Evolutionary conservation across 2,888 invertebrate genomes (phyloP).

Genomic region (Caenorhabditis sulstoni): DNA sequence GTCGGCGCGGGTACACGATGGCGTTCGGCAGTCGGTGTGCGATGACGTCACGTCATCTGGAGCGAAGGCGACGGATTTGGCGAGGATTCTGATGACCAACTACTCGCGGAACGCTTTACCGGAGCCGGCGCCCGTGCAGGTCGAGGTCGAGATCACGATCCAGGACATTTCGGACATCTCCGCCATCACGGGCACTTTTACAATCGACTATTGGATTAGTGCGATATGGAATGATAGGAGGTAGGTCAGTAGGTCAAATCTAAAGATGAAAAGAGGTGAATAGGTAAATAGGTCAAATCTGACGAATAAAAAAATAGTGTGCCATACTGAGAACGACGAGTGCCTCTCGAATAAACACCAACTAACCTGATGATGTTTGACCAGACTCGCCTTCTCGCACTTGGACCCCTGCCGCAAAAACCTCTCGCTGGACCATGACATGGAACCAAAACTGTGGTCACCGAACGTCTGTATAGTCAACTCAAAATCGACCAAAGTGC

Average conservation of each 20-base stretch:
- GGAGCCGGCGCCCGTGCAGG: conserved; percentile 77
- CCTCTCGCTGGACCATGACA: conserved; percentile 79
- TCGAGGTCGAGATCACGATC: conserved; percentile 79
- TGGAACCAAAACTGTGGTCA: conserved; percentile 79
- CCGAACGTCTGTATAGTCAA: conserved; percentile 80
- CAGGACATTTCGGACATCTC: conserved; percentile 79
- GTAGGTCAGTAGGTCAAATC: conserved; percentile 11
- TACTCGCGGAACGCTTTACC: conserved; percentile 79
- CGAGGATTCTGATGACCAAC: conserved; percentile 75
- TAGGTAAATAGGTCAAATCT: too few relatives aligned
- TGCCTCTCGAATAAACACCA: too few relatives aligned
- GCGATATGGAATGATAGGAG: conserved; percentile 79
- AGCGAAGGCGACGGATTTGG: conserved; percentile 76
- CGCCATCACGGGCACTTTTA: conserved; percentile 77
- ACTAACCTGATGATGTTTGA: too few relatives aligned
- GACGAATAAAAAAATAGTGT: too few relatives aligned
- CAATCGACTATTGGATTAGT: conserved; percentile 79
- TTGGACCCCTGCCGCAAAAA: conserved; percentile 78
- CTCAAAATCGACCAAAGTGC: conserved; percentile 77
- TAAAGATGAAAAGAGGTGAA: too few relatives aligned
- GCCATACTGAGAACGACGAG: too few relatives aligned
- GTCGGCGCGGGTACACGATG: conserved; percentile 37
- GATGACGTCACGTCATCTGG: conserved; percentile 42
- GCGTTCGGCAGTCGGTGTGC: conserved; percentile 15
- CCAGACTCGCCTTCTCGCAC: conserved; percentile 71